Evolutionary conservation across 2,797 vertebrate species (phyloP), one percentile per base, ranked within the genome.

Genomic region (Megalops cyprinoides): DNA sequence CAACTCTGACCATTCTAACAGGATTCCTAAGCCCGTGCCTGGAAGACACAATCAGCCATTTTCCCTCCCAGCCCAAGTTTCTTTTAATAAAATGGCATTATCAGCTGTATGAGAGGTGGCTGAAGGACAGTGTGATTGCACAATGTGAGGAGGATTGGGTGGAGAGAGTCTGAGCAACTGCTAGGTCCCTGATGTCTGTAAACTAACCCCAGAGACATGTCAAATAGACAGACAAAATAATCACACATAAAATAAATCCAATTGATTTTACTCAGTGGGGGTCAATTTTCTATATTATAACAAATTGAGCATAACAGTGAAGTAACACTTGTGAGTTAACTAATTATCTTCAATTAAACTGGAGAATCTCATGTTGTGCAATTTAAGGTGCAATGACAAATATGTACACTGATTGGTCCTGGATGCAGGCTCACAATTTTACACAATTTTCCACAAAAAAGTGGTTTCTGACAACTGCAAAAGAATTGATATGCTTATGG

Each of bases 221-320:
- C 44, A 49, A 31, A 31, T 18, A 74, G 73, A 51, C 28, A 74
- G 20, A 15, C 18, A 71, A 25, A 48, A 15, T 28, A 51, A 65
- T 65, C 31, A 14, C 31, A 62, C 12, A 31, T 31, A 10, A 31
- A 28, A 37, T 65, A 65, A 65, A 65, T 65, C 31, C 14, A 25
- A 37, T 65, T 65, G 34, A 65, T n/a, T 60, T 25, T 60, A 60
- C 58, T 60, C n/a, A n/a, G n/a, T n/a, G n/a, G n/a, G n/a, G n/a
- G n/a, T n/a, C n/a, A n/a, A n/a, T n/a, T n/a, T n/a, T n/a, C n/a
- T n/a, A n/a, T n/a, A n/a, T n/a, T n/a, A n/a, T n/a, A n/a, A n/a
- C n/a, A n/a, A n/a, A n/a, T n/a, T n/a, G n/a, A 71, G 7, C 6
- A 42, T n/a, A 42, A 39, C 20, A 42, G 39, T 44, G 28, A 44